Evolutionary conservation across 2,797 vertebrate species (phyloP).

Genomic region (Smutsia gigantea): DNA sequence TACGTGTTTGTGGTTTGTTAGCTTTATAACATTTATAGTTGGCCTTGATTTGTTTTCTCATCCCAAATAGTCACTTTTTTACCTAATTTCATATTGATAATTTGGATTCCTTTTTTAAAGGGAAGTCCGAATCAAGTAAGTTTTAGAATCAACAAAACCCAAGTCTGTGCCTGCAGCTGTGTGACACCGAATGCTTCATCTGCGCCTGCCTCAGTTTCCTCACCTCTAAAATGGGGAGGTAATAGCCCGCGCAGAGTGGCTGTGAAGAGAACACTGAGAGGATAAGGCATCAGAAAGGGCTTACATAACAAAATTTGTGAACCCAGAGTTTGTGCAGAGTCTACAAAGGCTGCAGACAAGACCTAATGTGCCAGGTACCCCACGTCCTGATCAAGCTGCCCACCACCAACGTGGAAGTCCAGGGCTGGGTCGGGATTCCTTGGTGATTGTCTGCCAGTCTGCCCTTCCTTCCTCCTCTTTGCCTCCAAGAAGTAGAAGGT

Average conservation of each 20-base stretch:
- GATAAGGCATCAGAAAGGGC: background rate
- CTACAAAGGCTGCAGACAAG: background rate
- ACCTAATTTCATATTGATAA: background rate
- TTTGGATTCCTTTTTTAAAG: background rate
- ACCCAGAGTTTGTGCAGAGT: background rate
- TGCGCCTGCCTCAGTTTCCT: background rate
- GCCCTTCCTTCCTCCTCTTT: background rate
- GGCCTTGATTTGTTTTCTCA: constrained; percentile 22
- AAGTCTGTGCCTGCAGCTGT: no score
- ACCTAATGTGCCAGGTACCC: background rate
- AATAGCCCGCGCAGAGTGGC: background rate
- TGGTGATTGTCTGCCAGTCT: background rate
- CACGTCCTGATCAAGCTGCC: background rate
- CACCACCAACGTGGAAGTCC: no score
- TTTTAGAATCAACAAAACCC: background rate
- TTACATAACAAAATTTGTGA: background rate
- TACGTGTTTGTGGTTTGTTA: background rate
- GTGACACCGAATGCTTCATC: background rate
- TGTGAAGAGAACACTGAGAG: background rate
- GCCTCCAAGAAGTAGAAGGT: background rate
- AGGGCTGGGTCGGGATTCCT: background rate
- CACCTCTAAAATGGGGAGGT: background rate
- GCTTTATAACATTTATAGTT: constrained; percentile 41
- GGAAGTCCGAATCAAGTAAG: background rate
- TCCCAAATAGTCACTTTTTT: background rate